Base-by-base conservation (phyloP, 2,888 invertebrate species). In the Melanchra persicariae region DNA sequence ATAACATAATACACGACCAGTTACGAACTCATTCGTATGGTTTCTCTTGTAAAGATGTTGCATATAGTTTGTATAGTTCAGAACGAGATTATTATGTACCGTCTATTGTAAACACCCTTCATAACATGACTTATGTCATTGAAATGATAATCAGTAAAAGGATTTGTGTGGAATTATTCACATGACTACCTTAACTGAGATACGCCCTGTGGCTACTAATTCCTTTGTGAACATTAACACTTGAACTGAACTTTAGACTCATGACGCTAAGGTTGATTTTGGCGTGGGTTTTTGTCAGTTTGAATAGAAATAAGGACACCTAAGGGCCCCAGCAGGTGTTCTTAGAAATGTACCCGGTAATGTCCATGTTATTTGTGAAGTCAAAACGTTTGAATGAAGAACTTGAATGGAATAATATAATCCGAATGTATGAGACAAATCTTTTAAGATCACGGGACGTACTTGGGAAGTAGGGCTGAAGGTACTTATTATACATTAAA, bases 91-190 rank as follows among this genome's bases (percentile, higher is more conserved):
- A 88, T 85, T 85, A 86, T 82, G 73, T 83, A 71, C 76, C 61
- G 26, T 49, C 87, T 80, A 89, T 94, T 95, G 91, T 94, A 70
- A 64, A 72, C 75, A 80, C 92, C 94, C 93, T 90, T 92, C 84
- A 87, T 82, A 90, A 91, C 88, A 91, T 93, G 92, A 94, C 92
- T 94, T 93, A 92, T 95, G 93, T 95, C 93, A 95, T 95, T 95
- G 87, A 94, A 95, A 95, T 96, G 95, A 96, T 95, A 95, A 96
- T 94, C 90, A 90, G 87, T 91, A 91, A 93, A 95, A 95, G 93
- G 95, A 95, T 94, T 96, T 93, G 91, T 94, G 90, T 89, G 87
- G 91, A 93, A 90, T 93, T 92, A 94, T 94, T 95, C 95, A 94
- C 93, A 90, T 93, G 91, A 94, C 90, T 94, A 87, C 91, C 89